Conservation (phyloP, 2,797 vertebrate species). For the Halcyon leucocephala region DNA sequence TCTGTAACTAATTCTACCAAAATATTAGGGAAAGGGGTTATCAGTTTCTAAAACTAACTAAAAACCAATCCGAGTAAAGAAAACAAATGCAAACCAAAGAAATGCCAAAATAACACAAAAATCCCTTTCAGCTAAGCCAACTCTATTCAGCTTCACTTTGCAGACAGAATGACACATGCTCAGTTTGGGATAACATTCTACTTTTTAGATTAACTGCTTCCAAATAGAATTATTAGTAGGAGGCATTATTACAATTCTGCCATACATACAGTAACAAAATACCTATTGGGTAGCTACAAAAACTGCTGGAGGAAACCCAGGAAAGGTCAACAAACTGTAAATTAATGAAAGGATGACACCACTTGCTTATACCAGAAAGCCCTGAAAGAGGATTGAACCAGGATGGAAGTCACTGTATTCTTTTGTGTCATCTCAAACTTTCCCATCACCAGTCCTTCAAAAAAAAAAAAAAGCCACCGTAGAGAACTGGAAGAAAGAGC, state of each 20-base stretch:
- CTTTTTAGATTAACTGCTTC: neutral
- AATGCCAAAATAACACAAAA: neutral
- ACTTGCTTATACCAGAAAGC: neutral
- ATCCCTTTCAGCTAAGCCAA: neutral
- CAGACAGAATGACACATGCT: neutral
- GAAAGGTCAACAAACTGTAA: neutral
- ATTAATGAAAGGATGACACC: neutral
- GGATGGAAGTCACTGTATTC: neutral
- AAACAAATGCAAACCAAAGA: neutral
- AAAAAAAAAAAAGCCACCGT: neutral
- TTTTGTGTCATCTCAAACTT: neutral
- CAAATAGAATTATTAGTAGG: neutral
- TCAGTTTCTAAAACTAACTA: neutral
- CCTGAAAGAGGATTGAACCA: neutral
- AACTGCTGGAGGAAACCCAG: neutral
- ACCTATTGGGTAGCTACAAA: rapidly evolving
- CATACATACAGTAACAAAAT: neutral
- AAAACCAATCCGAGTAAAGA: neutral
- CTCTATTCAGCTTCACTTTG: neutral
- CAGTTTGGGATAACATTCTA: neutral
- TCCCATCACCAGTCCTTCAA: neutral
- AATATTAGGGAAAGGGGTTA: neutral
- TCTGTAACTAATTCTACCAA: neutral
- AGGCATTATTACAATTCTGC: neutral
- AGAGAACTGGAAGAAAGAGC: neutral